These are phyloP conservation scores for Pachymerium ferrugineum DNA, from an alignment of 2,888 invertebrate genomes.

Conservation along the genomic window DNA sequence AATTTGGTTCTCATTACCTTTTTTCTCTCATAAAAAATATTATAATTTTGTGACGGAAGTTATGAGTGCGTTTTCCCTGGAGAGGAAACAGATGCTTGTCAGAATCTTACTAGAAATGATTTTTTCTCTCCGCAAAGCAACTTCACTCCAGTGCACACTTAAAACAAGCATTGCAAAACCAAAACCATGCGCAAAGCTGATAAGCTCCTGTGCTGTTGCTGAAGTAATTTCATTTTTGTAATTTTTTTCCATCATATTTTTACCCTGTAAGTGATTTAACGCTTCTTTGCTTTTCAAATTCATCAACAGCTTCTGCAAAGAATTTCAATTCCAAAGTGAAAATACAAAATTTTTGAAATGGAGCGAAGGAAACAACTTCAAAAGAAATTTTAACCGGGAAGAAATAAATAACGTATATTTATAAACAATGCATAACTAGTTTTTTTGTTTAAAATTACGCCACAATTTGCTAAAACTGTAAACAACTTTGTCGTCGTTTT, in stretches of 20 bases:
- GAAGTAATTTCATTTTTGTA: slow-evolving; percentile 5
- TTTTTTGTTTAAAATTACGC: too few relatives aligned
- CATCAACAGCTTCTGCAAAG: slow-evolving; percentile 5
- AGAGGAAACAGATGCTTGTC: slow-evolving; percentile 22
- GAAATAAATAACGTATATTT: too few relatives aligned
- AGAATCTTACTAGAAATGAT: neutral
- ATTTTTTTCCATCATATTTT: neutral
- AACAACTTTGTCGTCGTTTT: too few relatives aligned
- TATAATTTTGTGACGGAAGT: neutral
- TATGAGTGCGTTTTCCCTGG: neutral
- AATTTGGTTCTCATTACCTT: neutral
- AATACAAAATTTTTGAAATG: neutral
- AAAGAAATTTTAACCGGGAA: neutral
- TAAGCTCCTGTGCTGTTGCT: slow-evolving; percentile 16
- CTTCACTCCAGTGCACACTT: slow-evolving; percentile 10
- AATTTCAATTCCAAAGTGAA: neutral
- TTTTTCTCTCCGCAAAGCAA: neutral
- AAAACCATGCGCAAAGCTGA: slow-evolving; percentile 25
- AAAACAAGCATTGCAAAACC: slow-evolving; percentile 21
- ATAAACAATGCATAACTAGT: too few relatives aligned
- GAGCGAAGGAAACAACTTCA: neutral
- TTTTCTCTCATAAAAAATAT: neutral
- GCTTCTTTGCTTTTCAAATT: slow-evolving; percentile 26
- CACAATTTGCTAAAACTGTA: too few relatives aligned
- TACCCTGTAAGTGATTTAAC: neutral